These are phyloP conservation scores for Brachyptera risi DNA, from an alignment of 2,888 invertebrate genomes.

Conservation along the genomic window DNA sequence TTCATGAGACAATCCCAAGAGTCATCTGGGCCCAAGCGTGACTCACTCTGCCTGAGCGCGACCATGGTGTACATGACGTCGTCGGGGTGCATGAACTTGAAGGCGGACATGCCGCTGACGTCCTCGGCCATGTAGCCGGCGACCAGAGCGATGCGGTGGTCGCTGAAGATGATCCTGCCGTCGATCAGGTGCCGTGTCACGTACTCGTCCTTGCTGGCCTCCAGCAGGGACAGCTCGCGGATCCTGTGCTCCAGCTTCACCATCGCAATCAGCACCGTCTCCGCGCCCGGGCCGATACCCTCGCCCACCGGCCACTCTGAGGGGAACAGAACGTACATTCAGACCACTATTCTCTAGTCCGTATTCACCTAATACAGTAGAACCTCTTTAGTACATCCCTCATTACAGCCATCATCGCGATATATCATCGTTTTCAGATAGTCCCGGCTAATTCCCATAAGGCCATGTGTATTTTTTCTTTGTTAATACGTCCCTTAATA, in stretches of 20 bases:
- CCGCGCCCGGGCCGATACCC: constrained; percentile 30
- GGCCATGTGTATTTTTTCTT: too few relatives aligned
- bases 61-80: constrained; percentile 87
- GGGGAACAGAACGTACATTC: too few relatives aligned
- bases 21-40: constrained; percentile 1
- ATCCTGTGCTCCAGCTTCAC: constrained; percentile 68
- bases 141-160: constrained; percentile 83
- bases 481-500: too few relatives aligned
- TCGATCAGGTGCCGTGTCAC: constrained; percentile 85
- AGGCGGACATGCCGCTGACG: constrained; percentile 82
- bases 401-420: too few relatives aligned
- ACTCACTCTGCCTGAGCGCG: constrained; percentile 77
- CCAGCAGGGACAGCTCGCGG: constrained; percentile 58
- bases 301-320: not conserved
- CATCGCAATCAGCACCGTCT: constrained; percentile 46
- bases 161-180: constrained; percentile 84
- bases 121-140: constrained; percentile 88
- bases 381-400: too few relatives aligned
- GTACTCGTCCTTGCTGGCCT: constrained; percentile 77
- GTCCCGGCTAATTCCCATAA: too few relatives aligned
- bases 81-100: constrained; percentile 84
- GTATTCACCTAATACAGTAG: too few relatives aligned
- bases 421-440: too few relatives aligned
- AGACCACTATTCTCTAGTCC: too few relatives aligned
- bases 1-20: too few relatives aligned